phyloP scores from a whole-genome alignment of 1,140 invertebrate genomes.

The Patella vulgata region DNA sequence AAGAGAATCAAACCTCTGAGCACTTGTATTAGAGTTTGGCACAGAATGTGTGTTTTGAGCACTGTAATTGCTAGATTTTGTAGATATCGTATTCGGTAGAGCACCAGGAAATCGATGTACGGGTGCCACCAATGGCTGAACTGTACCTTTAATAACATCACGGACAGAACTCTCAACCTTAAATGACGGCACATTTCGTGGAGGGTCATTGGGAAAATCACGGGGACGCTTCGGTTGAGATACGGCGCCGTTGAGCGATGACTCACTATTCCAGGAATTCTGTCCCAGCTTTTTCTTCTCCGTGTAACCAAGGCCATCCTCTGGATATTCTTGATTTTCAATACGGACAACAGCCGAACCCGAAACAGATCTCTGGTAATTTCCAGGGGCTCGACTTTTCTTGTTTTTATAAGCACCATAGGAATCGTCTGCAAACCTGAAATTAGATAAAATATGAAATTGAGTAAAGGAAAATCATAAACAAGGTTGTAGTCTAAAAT shows the following conservation, averaged over 20 bases:
- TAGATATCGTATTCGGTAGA: too few relatives aligned
- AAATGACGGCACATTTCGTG: conserved; percentile 17
- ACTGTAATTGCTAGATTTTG: too few relatives aligned
- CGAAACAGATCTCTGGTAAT: conserved; percentile 51
- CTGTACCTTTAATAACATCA: background rate
- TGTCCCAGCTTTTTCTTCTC: conserved; percentile 25
- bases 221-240: background rate
- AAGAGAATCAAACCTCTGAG: too few relatives aligned
- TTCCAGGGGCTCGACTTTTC: conserved; percentile 38
- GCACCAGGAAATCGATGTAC: too few relatives aligned
- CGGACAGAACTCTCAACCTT: conserved; percentile 13
- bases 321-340: conserved; percentile 25
- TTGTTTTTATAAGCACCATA: conserved; percentile 50
- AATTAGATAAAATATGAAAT: conserved; percentile 13
- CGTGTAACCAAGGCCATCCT: conserved; percentile 20
- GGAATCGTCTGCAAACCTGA: conserved; percentile 57
- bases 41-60: too few relatives aligned
- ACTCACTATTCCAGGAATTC: conserved; percentile 36
- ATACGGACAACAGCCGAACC: conserved; percentile 32
- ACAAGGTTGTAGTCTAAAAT: background rate
- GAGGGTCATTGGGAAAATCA: conserved; percentile 2
- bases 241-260: conserved; percentile 4
- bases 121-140: background rate
- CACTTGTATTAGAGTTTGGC: too few relatives aligned
- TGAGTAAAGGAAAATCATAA: too few relatives aligned